phyloP scores from a whole-genome alignment of 2,113 vertebrate genomes.

The Lepisosteus oculatus region DNA sequence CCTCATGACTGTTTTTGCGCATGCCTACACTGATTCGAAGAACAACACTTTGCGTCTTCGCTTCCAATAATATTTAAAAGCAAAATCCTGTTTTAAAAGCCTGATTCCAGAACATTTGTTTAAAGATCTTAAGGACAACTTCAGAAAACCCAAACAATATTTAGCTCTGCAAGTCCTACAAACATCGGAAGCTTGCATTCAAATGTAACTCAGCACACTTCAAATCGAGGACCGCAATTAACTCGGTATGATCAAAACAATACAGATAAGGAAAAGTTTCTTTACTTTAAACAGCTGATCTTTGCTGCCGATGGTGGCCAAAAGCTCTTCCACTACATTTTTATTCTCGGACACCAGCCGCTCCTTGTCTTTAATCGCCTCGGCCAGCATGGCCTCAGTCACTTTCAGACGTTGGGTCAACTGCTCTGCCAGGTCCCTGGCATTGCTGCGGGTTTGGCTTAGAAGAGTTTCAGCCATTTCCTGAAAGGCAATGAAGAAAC shows the following conservation, averaged over 20 bases:
- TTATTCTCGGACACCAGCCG: slow-evolving; percentile 65
- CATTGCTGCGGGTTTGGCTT: slow-evolving; percentile 54
- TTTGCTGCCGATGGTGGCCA: slow-evolving; percentile 67
- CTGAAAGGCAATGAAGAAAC: slow-evolving; percentile 29
- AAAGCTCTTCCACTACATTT: slow-evolving; percentile 61
- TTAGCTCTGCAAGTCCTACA: too few species aligned
- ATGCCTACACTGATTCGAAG: too few species aligned
- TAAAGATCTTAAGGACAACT: too few species aligned
- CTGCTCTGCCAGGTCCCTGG: slow-evolving; percentile 58
- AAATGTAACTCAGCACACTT: too few species aligned
- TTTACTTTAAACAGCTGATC: slow-evolving; percentile 69
- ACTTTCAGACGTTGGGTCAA: slow-evolving; percentile 71
- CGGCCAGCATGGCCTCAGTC: slow-evolving; percentile 61
- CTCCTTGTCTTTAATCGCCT: slow-evolving; percentile 64
- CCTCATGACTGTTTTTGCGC: too few species aligned
- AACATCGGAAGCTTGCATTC: too few species aligned
- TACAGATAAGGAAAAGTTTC: background rate
- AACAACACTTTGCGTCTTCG: too few species aligned
- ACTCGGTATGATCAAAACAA: too few species aligned
- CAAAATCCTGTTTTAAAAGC: background rate
- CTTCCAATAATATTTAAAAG: background rate
- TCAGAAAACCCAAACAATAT: too few species aligned
- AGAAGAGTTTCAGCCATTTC: slow-evolving; percentile 55
- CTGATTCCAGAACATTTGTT: too few species aligned
- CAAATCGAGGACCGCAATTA: too few species aligned